Conservation (phyloP, 2,888 invertebrate species). For the Oscheius sp. region DNA sequence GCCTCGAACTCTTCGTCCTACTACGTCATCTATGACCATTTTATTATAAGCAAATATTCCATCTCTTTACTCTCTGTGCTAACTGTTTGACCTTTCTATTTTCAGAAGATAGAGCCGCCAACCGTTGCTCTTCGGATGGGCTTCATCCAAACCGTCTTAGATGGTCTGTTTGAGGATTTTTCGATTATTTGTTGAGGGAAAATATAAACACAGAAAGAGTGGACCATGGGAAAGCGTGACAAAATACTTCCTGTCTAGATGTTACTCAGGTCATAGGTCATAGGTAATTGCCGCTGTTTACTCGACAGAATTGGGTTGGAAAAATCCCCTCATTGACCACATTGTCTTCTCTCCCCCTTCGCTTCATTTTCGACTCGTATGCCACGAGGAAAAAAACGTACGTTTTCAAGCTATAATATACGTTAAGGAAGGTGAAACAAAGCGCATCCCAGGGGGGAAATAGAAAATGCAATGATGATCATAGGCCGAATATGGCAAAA, state of each 20-base stretch:
- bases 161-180: slow-evolving; percentile 8
- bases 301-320: too few relatives aligned
- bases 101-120: slow-evolving; percentile 20
- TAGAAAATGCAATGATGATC: too few relatives aligned
- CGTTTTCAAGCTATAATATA: too few relatives aligned
- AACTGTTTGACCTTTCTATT: neutral
- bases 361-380: neutral
- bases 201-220: neutral
- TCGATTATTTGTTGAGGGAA: neutral
- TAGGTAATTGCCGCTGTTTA: slow-evolving; percentile 19
- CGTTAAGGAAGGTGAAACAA: too few relatives aligned
- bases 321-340: too few relatives aligned
- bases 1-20: neutral
- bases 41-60: neutral
- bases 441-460: too few relatives aligned
- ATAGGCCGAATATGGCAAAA: too few relatives aligned
- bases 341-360: neutral
- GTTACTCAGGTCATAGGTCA: slow-evolving; percentile 20
- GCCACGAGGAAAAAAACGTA: neutral
- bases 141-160: slow-evolving; percentile 15
- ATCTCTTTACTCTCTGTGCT: neutral
- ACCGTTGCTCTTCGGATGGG: slow-evolving; percentile 7
- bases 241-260: slow-evolving; percentile 13
- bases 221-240: too few relatives aligned
- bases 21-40: neutral